Evolutionary conservation across 1,140 invertebrate species (phyloP), one percentile per base, ranked within the genome.

Genomic region (Drosophila repletoides): DNA sequence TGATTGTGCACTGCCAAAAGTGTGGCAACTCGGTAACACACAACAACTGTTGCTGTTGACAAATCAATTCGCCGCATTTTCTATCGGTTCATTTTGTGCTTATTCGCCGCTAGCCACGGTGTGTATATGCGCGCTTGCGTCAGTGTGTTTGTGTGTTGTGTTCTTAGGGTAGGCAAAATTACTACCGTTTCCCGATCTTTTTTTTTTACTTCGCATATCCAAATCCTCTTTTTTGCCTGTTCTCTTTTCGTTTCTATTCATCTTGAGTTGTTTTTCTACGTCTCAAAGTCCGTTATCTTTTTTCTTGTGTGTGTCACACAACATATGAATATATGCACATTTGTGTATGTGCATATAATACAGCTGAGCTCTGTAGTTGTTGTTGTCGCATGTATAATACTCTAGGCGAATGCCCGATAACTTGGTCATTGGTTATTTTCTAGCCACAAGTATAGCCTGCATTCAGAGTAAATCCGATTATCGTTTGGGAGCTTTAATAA

Each of bases 61-160:
- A 21, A 19, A 9, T 6, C 26, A 65, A 65, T 65, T 65, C 61
- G 61, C 61, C 61, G 53, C 21, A 31, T 29, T 59, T 24, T 6
- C 34, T 45, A 3, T 4, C n/a, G 6, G 15, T 21, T 38, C 14
- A 2, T 5, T 58, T 28, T 17, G 14, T 46, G 19, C n/a, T 19
- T 9, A 14, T 6, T 26, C 24, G 5, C 2, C 5, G 21, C 12
- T 51, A n/a, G 6, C 24, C 9, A n/a, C 21, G 28, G 1, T 46
- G 12, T 43, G 15, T 59, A 5, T 41, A 7, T 17, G 10, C 7
- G 33, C 60, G 24, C 22, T 46, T 64, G 51, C 51, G 40, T 45
- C n/a, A 4, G 38, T 40, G 33, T 64, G 34, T n/a, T n/a, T 52
- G 52, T 29, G 60, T 6, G 5, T 36, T 6, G 41, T 1, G 12